Conservation (phyloP, 2,113 vertebrate genomes). For the Paramisgurnus dabryanus region DNA sequence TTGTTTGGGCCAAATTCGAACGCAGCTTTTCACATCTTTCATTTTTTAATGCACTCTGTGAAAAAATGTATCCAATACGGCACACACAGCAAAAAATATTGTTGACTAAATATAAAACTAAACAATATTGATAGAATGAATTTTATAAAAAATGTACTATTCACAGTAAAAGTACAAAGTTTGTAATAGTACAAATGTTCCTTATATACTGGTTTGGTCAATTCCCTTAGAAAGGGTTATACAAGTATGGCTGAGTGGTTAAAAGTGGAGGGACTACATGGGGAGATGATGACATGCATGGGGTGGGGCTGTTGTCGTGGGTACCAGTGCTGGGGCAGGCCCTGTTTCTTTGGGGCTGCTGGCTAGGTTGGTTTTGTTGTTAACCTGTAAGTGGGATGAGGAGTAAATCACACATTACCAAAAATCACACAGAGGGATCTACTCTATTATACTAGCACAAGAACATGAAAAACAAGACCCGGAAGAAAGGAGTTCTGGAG, state of each 20-base stretch:
- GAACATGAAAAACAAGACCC: neutral
- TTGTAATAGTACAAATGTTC: neutral
- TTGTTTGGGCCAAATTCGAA: too few relatives aligned
- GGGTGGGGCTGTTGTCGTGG: slow-evolving; percentile 64
- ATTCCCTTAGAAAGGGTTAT: neutral
- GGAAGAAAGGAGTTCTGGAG: neutral
- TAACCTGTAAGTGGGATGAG: slow-evolving; percentile 87
- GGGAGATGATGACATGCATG: slow-evolving; percentile 26
- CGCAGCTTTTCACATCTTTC: too few relatives aligned
- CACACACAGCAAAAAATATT: neutral
- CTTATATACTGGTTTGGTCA: neutral
- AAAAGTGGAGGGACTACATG: neutral
- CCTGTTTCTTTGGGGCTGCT: slow-evolving; percentile 98
- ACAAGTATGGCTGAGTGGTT: slow-evolving; percentile 14
- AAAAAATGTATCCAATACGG: too few relatives aligned
- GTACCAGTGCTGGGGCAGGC: slow-evolving; percentile 96
- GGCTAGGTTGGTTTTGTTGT: slow-evolving; percentile 99
- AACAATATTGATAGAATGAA: neutral
- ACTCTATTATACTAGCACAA: slow-evolving; percentile 3
- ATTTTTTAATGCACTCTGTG: too few relatives aligned
- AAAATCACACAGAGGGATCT: slow-evolving; percentile 12
- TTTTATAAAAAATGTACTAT: neutral
- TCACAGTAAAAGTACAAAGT: neutral
- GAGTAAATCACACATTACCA: slow-evolving; percentile 41
- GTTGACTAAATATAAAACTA: neutral